phyloP scores from a whole-genome alignment of 2,888 invertebrate species.

The Strigamia maritima region DNA sequence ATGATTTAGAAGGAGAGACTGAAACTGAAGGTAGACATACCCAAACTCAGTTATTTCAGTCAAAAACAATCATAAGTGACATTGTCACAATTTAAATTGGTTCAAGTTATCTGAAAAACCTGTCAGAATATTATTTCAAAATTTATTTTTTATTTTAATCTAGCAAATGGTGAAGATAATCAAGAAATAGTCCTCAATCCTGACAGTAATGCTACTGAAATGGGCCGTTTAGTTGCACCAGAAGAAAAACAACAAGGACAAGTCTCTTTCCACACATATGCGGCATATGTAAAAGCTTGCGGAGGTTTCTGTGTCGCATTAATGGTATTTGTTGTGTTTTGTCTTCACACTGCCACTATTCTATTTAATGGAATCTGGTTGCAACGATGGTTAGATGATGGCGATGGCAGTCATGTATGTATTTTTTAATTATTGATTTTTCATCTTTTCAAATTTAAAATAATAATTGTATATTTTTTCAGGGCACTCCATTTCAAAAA shows the following conservation, averaged over 20 bases:
- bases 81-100: no score
- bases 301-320: conserved; percentile 49
- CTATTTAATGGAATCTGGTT: conserved; percentile 48
- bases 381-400: conserved; percentile 48
- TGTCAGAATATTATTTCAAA: no score
- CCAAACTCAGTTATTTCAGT: no score
- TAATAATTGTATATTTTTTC: neutral
- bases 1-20: conserved; percentile 39
- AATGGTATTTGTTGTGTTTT: conserved; percentile 49
- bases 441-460: neutral
- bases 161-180: neutral
- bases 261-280: conserved; percentile 46
- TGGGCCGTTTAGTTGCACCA: conserved; percentile 36
- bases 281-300: conserved; percentile 53
- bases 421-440: neutral
- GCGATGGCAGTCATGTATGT: conserved; percentile 45
- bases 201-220: neutral
- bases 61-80: no score
- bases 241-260: conserved; percentile 40
- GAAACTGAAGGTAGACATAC: conserved; percentile 15
- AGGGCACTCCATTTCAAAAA: conserved; percentile 15
- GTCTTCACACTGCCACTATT: conserved; percentile 52
- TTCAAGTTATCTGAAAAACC: no score
- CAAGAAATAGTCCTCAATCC: neutral
- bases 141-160: neutral